Conservation (phyloP, 2,797 vertebrate genomes). For the Agapornis canus region DNA sequence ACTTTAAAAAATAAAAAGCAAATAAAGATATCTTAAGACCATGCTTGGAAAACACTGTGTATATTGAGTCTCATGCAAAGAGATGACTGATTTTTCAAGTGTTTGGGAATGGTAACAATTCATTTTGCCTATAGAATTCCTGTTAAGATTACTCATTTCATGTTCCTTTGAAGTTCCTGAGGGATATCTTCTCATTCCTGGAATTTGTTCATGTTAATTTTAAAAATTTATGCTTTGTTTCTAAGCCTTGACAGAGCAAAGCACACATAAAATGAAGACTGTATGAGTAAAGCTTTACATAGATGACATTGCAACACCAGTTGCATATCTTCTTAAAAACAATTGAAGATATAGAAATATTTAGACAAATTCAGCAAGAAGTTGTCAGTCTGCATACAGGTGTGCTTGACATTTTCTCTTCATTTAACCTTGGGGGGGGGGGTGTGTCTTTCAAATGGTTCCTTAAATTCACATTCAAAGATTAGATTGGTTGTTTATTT, state of each 20-base stretch:
- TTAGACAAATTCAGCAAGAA: neutral
- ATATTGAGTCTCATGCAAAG: neutral
- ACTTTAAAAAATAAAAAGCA: neutral
- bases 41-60: neutral
- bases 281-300: neutral
- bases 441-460: neutral
- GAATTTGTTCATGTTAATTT: neutral
- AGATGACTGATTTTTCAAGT: neutral
- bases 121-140: neutral
- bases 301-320: neutral
- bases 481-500: neutral
- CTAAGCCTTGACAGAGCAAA: neutral
- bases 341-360: neutral
- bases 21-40: neutral
- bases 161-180: neutral
- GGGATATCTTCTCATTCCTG: neutral
- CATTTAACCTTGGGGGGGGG: neutral
- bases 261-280: neutral
- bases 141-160: neutral
- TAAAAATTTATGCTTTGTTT: neutral
- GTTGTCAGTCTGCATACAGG: neutral
- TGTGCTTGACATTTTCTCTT: neutral
- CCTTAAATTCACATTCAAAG: neutral
- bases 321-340: neutral
- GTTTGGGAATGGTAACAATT: neutral